Base-by-base conservation (phyloP, 2,888 invertebrate species). In the Amitus sp. region DNA sequence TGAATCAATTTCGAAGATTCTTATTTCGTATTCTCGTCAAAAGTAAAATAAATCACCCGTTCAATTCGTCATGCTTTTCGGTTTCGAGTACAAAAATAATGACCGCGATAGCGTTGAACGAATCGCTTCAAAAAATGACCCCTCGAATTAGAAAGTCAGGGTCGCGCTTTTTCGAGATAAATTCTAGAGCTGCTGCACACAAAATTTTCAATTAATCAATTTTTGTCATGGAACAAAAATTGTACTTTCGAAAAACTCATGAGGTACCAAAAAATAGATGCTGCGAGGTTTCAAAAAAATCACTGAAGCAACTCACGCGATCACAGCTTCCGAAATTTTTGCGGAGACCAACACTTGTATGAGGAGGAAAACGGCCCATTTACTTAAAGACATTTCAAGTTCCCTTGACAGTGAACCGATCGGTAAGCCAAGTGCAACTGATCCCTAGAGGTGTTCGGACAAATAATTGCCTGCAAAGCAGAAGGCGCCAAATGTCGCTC, bases 401-500 rank as follows among this genome's bases (percentile, higher is more conserved):
- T 65, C 54, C 67, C 68, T 68, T 62, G 68, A 68, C 67, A 70
- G 69, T 72, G 70, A 74, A 73, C 73, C 65, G 68, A 69, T 69
- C 73, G 65, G 65, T 68, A 65, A 70, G 70, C 65, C 65, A 70
- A 64, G 62, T 70, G 61, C 53, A 70, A 78, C 78, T 75, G 74
- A 72, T 75, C 64, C 62, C 67, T 69, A 61, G 65, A 71, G 65
- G 58, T 66, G 60, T 51, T 66, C 66, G 67, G 69, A 68, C 65
- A 73, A 67, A 65, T 67, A 77, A 77, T 75, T 76, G 70, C 54
- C 69, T 65, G 70, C 69, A 68, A 73, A 71, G 62, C 70, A 74
- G n/a, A n/a, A n/a, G 71, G 65, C 72, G 71, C 70, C 73, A 71
- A 75, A 73, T 72, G 71, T 71, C 63, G 67, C 76, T 78, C 78